Conservation (phyloP, 2,797 vertebrate genomes). For the Notoglanidium macrostoma region DNA sequence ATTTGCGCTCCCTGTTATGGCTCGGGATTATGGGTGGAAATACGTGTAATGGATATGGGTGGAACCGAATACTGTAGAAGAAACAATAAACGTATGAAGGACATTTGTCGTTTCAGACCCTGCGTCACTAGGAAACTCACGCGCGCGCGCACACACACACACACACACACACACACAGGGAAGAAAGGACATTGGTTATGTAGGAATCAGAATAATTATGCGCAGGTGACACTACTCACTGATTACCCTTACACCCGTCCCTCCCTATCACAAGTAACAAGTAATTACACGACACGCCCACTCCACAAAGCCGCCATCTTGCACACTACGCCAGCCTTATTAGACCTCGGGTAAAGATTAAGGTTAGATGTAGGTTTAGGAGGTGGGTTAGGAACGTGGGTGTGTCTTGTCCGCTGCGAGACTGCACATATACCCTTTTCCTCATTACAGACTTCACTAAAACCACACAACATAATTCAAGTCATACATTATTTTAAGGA, state of each 20-base stretch:
- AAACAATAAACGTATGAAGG: background rate
- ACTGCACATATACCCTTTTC: too few species aligned
- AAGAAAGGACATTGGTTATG: background rate
- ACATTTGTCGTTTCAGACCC: background rate
- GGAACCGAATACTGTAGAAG: background rate
- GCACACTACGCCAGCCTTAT: too few species aligned
- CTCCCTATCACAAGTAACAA: too few species aligned
- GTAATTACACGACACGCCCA: too few species aligned
- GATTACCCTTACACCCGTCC: too few species aligned
- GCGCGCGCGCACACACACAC: too few species aligned
- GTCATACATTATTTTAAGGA: background rate
- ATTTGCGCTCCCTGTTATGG: background rate
- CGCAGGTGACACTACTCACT: background rate
- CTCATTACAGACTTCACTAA: too few species aligned
- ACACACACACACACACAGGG: background rate
- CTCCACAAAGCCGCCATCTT: too few species aligned
- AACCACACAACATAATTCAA: background rate
- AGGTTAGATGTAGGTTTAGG: too few species aligned
- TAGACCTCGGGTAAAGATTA: too few species aligned
- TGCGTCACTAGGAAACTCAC: background rate
- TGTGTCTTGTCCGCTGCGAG: too few species aligned
- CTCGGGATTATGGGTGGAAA: background rate
- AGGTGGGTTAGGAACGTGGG: too few species aligned
- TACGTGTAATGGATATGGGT: background rate
- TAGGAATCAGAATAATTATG: background rate